Evolutionary conservation across 1,140 invertebrate species (phyloP).

Genomic region (Bilobella aurantiaca): DNA sequence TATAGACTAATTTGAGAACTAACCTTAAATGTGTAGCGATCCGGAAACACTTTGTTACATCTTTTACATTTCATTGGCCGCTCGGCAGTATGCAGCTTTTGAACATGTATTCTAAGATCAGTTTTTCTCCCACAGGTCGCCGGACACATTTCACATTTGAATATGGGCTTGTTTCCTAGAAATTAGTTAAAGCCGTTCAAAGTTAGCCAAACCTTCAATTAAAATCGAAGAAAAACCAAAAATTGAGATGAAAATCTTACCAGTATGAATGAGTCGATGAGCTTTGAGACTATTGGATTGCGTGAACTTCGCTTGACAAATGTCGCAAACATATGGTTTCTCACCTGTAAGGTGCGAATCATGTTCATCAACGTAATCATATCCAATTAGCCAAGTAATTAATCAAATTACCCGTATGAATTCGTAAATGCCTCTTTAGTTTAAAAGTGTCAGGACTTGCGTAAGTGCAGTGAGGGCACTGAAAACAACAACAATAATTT

Average conservation of each 20-base stretch:
- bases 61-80: slow-evolving; percentile 83
- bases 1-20: no score
- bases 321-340: slow-evolving; percentile 54
- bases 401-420: slow-evolving; percentile 47
- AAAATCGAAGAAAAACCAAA: not conserved
- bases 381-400: not conserved
- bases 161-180: slow-evolving; percentile 78
- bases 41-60: slow-evolving; percentile 84
- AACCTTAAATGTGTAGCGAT: slow-evolving; percentile 56
- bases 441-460: slow-evolving; percentile 97
- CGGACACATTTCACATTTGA: slow-evolving; percentile 88
- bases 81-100: slow-evolving; percentile 90
- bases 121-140: slow-evolving; percentile 94
- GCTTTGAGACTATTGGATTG: slow-evolving; percentile 92
- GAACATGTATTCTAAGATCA: slow-evolving; percentile 88
- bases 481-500: slow-evolving; percentile 16
- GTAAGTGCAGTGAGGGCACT: slow-evolving; percentile 94
- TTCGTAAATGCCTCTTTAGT: slow-evolving; percentile 55
- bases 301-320: slow-evolving; percentile 69
- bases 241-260: slow-evolving; percentile 44
- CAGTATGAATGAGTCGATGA: slow-evolving; percentile 87
- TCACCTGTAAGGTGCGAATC: no score
- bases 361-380: not conserved
- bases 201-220: not conserved
- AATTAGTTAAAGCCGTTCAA: not conserved